Conservation (phyloP, 2,888 invertebrate genomes). For the Agrypnus murinus region DNA sequence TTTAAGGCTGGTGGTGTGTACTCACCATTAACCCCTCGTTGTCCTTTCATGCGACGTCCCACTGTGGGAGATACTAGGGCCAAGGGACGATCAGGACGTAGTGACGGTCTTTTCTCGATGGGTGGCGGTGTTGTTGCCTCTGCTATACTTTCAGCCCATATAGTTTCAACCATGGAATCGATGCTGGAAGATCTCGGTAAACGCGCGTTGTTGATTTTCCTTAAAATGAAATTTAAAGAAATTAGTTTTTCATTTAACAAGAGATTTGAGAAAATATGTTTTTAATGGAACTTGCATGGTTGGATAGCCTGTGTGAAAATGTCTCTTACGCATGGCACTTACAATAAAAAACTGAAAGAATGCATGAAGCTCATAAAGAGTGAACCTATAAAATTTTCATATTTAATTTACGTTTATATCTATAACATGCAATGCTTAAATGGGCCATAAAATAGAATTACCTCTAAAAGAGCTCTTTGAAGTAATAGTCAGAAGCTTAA, state of each 20-base stretch:
- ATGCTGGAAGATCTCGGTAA: conserved; percentile 86
- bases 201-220: conserved; percentile 60
- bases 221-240: conserved; percentile 10
- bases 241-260: too few species aligned
- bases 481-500: too few species aligned
- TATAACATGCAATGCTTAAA: not conserved
- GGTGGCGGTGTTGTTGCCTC: conserved; percentile 68
- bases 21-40: conserved; percentile 84
- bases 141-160: conserved; percentile 74
- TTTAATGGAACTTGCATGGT: too few species aligned
- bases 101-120: conserved; percentile 67
- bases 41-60: conserved; percentile 84
- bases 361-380: too few species aligned
- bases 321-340: too few species aligned
- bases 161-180: conserved; percentile 84
- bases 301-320: too few species aligned
- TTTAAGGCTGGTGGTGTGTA: conserved; percentile 52
- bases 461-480: too few species aligned
- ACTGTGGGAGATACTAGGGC: conserved; percentile 84
- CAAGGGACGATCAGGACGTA: conserved; percentile 72
- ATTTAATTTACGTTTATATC: conserved; percentile 4
- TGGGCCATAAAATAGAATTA: too few species aligned
- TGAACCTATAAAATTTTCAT: conserved; percentile 7
- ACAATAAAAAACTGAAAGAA: too few species aligned
- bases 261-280: too few species aligned